Base-by-base conservation (phyloP, 2,888 invertebrate genomes). In the Drosophila leonis region DNA sequence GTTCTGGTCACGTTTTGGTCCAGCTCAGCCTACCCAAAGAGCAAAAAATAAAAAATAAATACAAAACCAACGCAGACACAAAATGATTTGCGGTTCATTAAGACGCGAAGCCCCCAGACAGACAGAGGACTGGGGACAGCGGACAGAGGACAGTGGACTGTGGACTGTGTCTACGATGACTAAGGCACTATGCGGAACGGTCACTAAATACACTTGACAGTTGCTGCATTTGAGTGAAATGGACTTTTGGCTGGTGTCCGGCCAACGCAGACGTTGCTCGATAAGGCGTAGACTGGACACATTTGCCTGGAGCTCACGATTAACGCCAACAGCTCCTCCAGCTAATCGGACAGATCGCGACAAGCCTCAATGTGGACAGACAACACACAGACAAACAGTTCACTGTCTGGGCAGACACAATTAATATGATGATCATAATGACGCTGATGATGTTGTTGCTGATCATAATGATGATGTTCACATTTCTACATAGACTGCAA, bases 51-150 rank as follows among this genome's bases (percentile, higher is more conserved):
- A 18, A 52, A 54, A 64, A 52, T 33, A 15, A 33, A 41, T 51
- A 60, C 27, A 27, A 65, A 72, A 48, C 70, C 74, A 78, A 85
- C 79, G 82, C 83, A 87, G 85, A 84, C 88, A 82, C 66, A 75
- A 88, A 90, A 91, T 88, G 83, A 90, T 88, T 91, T 90, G 91
- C 86, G 75, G 90, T 88, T 91, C 91, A 90, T 91, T 90, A 91
- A 88, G 82, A 75, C 73, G 78, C 72, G 76, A 72, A 69, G 59
- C 65, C 72, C 69, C 75, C 70, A 72, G 72, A 78, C 84, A 64
- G 69, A 37, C 46, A 44, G 62, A 20, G 42, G 67, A 65, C 65
- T 10, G 12, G 2, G n/a, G 39, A 42, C 51, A 6, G 29, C 35
- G 29, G 61, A 78, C 66, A 66, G 39, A 2, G 29, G 57, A 63